A percentile compares a stretch with the other conserved stretches of the same genome.
These are phyloP conservation scores for Pinctada fucata DNA, from an alignment of 2,888 invertebrate genomes.

Conservation along the genomic window DNA sequence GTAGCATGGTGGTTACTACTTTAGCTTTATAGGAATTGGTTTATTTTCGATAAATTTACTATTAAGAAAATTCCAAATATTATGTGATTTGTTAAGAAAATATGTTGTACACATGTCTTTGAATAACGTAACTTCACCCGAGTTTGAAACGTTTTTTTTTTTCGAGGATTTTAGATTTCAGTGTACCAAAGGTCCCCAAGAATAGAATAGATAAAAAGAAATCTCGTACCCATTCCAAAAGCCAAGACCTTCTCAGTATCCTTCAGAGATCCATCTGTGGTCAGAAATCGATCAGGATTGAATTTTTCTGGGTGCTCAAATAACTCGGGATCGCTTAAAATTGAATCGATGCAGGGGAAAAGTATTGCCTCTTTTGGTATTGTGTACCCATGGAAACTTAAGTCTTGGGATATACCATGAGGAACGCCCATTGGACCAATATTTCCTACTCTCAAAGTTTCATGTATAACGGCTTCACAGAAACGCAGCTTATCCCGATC, in stretches of 20 bases:
- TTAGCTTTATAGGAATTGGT: too few species aligned
- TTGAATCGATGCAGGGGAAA: conserved; percentile 48
- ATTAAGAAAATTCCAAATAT: too few species aligned
- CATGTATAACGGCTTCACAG: conserved; percentile 56
- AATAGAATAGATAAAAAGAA: too few species aligned
- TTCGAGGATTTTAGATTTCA: too few species aligned
- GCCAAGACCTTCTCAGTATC: not conserved
- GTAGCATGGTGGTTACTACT: too few species aligned
- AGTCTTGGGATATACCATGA: conserved; percentile 48
- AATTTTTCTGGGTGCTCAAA: conserved; percentile 47
- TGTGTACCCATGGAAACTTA: conserved; percentile 53
- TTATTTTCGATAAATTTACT: too few species aligned
- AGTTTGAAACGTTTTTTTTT: too few species aligned
- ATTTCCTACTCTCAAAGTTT: conserved; percentile 51
- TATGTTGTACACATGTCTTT: too few species aligned
- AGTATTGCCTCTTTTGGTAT: conserved; percentile 58
- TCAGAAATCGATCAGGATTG: conserved; percentile 54
- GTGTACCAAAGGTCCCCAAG: too few species aligned
- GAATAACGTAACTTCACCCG: too few species aligned
- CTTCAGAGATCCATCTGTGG: conserved; percentile 13
- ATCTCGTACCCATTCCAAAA: too few species aligned
- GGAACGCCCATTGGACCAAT: conserved; percentile 50
- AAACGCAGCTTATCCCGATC: conserved; percentile 43
- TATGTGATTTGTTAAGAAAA: too few species aligned
- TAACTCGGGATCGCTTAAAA: conserved; percentile 41